Evolutionary conservation across 2,113 vertebrate genomes (phyloP), one percentile per base, ranked within the genome.

Genomic region (Alligator sinensis): DNA sequence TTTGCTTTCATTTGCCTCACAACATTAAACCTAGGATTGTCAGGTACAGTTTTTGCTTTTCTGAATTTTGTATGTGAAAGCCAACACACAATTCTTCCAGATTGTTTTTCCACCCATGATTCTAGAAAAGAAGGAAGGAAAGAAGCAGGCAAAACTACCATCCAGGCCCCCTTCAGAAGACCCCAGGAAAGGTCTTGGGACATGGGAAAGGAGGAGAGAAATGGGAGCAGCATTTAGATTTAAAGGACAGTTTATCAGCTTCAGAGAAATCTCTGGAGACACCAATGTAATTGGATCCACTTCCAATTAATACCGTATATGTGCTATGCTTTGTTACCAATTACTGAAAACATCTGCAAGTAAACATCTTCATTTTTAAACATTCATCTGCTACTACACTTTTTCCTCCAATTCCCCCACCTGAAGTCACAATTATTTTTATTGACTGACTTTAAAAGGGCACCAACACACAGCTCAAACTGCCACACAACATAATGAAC

Each of bases 401-500:
- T 87, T 86, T 72, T 76, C 77, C 87, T 96, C 82, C 25, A 93
- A 96, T 61, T 64, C 34, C 80, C 61, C 89, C 25, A 17, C 92
- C 88, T 62, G 13, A 89, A 95, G 84, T 94, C 6, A 60, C 89
- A 87, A 93, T 95, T 94, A 96, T 87, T 84, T 94, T 87, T 83
- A 96, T 78, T 92, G 94, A 94, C 86, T 96, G 87, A 75, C 95
- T 96, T 92, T 13, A 91, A 77, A 94, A 89, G 86, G 97, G 91
- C 66, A 61, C 60, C 75, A 21, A n/a, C 81, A 88, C 81, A 75
- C 0, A 57, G 92, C 93, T 94, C 5, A 86, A 90, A 61, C 55
- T 90, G 90, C 89, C 88, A 92, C 61, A 19, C 61, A 3, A 76
- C 57, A 28, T 1, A 94, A 86, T 89, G 77, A 91, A 79, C 87